These are phyloP conservation scores for Erethizon dorsatum DNA, from an alignment of 2,797 vertebrate species.

Conservation along the genomic window DNA sequence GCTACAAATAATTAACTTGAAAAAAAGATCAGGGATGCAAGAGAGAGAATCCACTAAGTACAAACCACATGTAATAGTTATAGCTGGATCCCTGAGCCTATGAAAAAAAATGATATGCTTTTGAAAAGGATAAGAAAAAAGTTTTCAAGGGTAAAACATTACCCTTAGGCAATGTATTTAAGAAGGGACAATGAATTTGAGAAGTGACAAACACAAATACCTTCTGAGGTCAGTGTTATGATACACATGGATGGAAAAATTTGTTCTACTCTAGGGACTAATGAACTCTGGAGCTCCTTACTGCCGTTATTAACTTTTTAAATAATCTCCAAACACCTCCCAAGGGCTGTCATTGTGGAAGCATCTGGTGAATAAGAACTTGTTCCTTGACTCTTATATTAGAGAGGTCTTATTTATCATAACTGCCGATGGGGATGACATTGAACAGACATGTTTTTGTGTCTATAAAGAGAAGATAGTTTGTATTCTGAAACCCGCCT, in stretches of 20 bases:
- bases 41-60: constrained; percentile 50
- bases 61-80: constrained; percentile 2
- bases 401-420: constrained; percentile 10
- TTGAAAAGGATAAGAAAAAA: neutral
- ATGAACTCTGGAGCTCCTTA: neutral
- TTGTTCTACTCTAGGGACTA: neutral
- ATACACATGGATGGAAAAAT: neutral
- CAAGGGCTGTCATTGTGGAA: neutral
- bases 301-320: neutral
- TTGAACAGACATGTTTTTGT: neutral
- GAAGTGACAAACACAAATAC: neutral
- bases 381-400: neutral
- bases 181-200: neutral
- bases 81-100: neutral
- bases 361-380: neutral
- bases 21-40: neutral
- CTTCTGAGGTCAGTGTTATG: neutral
- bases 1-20: constrained; percentile 63
- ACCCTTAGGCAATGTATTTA: neutral
- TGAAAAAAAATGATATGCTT: neutral
- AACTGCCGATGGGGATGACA: neutral
- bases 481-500: neutral
- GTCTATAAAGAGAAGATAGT: neutral
- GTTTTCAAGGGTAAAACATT: neutral
- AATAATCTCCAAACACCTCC: neutral